A percentile compares a stretch with the other conserved stretches of the same genome.
Conservation (phyloP, 1,140 invertebrate species). For the Temnothorax curvispinosus region DNA sequence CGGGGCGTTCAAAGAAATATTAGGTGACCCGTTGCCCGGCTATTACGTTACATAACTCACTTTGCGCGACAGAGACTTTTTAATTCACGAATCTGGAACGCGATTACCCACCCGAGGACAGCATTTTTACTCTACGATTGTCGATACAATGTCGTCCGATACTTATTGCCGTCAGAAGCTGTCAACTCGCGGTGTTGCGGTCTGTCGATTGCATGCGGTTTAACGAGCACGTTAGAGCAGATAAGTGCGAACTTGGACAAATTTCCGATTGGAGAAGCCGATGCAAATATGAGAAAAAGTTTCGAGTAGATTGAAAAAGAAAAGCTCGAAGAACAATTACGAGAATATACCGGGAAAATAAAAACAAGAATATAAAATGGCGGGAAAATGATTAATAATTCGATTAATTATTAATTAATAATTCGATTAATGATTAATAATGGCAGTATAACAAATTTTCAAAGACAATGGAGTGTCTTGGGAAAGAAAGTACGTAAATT, state of each 20-base stretch:
- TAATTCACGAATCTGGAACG: slow-evolving; percentile 10
- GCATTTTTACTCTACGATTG: slow-evolving; percentile 4
- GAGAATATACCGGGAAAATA: background rate
- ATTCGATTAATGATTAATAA: no score
- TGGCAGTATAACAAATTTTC: background rate
- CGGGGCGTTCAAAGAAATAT: slow-evolving; percentile 35
- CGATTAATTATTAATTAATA: no score
- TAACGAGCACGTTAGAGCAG: background rate
- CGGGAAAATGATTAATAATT: background rate
- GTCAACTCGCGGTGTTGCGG: slow-evolving; percentile 20
- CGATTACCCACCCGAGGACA: background rate
- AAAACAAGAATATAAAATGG: background rate
- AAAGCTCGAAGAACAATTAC: background rate
- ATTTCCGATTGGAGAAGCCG: background rate
- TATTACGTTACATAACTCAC: slow-evolving; percentile 39
- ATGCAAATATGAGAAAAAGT: background rate
- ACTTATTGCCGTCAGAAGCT: slow-evolving; percentile 7
- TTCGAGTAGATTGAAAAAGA: background rate
- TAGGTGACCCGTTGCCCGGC: slow-evolving; percentile 18
- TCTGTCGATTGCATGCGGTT: background rate
- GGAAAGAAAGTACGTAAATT: background rate
- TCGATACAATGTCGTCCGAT: slow-evolving; percentile 4
- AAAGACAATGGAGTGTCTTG: background rate
- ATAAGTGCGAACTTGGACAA: background rate
- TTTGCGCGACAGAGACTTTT: slow-evolving; percentile 25